phyloP scores from a whole-genome alignment of 2,113 vertebrate species.

The Callorhinus ursinus region DNA sequence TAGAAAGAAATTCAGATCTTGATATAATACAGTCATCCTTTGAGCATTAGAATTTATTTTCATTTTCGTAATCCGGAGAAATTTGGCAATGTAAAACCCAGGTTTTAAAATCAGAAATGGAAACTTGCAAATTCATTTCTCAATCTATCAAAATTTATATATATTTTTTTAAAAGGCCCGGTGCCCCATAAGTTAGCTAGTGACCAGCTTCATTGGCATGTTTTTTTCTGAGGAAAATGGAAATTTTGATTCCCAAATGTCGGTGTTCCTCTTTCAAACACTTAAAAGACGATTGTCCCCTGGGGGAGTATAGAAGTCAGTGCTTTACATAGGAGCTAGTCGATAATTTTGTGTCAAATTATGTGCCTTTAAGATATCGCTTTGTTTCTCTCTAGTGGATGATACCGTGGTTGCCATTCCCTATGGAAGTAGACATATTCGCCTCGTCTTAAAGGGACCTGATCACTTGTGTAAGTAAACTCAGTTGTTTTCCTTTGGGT shows the following conservation, averaged over 20 bases:
- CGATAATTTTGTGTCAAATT: neutral
- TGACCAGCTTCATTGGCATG: conserved; percentile 13
- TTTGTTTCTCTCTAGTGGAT: conserved; percentile 87
- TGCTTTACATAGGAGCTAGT: neutral
- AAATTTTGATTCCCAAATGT: conserved; percentile 17
- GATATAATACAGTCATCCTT: conserved; percentile 7
- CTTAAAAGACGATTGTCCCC: neutral
- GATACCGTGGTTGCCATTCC: conserved; percentile 94
- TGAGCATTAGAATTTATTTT: conserved; percentile 55
- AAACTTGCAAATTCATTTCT: conserved; percentile 7
- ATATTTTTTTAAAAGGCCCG: conserved; percentile 28
- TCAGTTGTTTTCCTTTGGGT: conserved; percentile 11
- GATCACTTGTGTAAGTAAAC: conserved; percentile 98
- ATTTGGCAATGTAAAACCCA: conserved; percentile 34
- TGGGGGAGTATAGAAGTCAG: neutral
- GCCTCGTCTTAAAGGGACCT: conserved; percentile 95
- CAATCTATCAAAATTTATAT: conserved; percentile 1
- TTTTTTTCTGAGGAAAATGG: conserved; percentile 37
- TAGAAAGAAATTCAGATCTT: neutral
- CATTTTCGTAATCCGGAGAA: conserved; percentile 53
- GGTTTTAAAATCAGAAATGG: conserved; percentile 53
- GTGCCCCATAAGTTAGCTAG: neutral
- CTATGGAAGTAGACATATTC: conserved; percentile 95
- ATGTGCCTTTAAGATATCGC: conserved; percentile 1
- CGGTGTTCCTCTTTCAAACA: neutral